phyloP scores from a whole-genome alignment of 1,140 invertebrate species.

The Argopecten irradians region DNA sequence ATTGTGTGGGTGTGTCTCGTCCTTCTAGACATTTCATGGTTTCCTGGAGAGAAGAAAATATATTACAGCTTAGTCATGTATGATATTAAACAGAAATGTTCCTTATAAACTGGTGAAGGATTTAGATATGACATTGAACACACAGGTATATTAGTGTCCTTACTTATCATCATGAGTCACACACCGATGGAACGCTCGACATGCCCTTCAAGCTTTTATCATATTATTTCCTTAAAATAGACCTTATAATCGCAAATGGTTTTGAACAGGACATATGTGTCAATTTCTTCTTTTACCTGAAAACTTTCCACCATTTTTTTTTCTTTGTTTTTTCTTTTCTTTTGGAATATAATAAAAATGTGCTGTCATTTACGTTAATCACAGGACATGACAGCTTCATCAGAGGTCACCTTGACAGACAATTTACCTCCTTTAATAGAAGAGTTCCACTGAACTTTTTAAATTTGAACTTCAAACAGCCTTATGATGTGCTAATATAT shows the following conservation, averaged over 20 bases:
- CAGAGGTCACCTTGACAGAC: background rate
- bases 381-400: background rate
- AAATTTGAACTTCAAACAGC: too few species aligned
- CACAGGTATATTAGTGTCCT: background rate
- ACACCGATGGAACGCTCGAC: background rate
- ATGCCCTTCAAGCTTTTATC: background rate
- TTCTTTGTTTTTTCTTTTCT: background rate
- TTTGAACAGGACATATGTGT: background rate
- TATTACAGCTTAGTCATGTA: background rate
- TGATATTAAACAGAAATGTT: background rate
- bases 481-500: too few species aligned
- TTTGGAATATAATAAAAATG: background rate
- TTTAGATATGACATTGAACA: background rate
- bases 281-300: background rate
- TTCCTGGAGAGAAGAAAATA: background rate
- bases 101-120: background rate
- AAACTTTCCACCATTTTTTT: background rate
- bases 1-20: background rate
- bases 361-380: background rate
- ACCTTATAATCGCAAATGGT: background rate
- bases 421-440: too few species aligned
- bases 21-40: background rate
- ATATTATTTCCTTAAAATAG: conserved; percentile 19
- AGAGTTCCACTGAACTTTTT: too few species aligned
- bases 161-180: background rate